Evolutionary conservation across 2,113 vertebrate genomes (phyloP).

Genomic region (Prionailurus bengalensis): DNA sequence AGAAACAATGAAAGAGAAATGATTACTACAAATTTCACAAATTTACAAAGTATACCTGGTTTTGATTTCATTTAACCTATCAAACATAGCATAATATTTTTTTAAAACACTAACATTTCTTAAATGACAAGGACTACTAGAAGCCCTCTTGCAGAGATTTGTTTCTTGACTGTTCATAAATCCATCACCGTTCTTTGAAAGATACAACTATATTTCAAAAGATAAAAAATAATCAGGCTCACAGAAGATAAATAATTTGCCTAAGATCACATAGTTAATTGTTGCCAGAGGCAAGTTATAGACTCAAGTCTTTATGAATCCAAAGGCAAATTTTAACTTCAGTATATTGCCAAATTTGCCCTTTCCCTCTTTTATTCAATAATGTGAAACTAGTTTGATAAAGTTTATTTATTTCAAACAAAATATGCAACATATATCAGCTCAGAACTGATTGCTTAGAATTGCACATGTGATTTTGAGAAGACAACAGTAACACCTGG

Average conservation of each 20-base stretch:
- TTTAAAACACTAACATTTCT: neutral
- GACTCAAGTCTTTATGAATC: neutral
- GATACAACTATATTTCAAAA: neutral
- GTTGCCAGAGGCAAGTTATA: neutral
- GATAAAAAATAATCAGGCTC: neutral
- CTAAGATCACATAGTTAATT: neutral
- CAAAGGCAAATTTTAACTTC: neutral
- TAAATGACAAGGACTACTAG: neutral
- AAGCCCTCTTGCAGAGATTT: neutral
- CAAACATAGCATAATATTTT: neutral
- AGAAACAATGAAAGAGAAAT: neutral
- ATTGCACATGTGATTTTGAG: conserved; percentile 43
- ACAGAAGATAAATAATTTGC: neutral
- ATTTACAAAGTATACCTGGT: neutral
- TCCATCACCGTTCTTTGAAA: neutral
- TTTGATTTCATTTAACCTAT: neutral
- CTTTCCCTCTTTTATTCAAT: neutral
- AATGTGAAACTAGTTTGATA: neutral
- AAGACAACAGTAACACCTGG: neutral
- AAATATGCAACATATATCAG: neutral
- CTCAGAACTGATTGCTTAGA: conserved; percentile 54
- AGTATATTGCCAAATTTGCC: neutral
- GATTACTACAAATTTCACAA: neutral
- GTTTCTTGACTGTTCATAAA: neutral
- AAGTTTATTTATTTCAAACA: conserved; percentile 58